Percentiles rank a stretch among this genome's conserved stretches.
Conservation (phyloP, 2,113 vertebrate species). For the Leucoraja erinaceus region DNA sequence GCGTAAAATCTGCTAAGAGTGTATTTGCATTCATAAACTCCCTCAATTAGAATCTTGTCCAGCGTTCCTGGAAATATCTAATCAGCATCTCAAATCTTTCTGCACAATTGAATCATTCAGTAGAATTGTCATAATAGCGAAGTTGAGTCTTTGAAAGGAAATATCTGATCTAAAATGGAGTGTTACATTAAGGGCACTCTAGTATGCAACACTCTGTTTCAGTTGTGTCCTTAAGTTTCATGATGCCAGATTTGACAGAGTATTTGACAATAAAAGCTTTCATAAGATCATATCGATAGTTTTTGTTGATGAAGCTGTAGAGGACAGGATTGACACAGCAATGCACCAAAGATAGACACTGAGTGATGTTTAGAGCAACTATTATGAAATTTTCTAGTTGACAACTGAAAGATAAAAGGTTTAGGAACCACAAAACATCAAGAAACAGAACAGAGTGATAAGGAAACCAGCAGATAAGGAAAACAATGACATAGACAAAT, state of each 20-base stretch:
- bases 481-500: conserved; percentile 76
- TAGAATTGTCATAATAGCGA: neutral
- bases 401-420: conserved; percentile 72
- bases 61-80: neutral
- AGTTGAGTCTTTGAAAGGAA: neutral
- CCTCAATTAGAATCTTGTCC: neutral
- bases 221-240: conserved; percentile 73
- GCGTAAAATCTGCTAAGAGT: neutral
- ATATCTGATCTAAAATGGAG: neutral
- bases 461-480: conserved; percentile 83
- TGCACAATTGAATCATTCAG: neutral
- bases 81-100: neutral
- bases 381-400: conserved; percentile 73
- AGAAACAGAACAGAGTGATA: conserved; percentile 71
- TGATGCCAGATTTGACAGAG: conserved; percentile 78
- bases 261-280: conserved; percentile 89
- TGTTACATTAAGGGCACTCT: conserved; percentile 45
- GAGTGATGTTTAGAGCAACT: conserved; percentile 69
- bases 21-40: neutral
- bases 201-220: conserved; percentile 75
- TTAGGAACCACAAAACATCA: conserved; percentile 70
- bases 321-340: conserved; percentile 83
- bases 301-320: conserved; percentile 79
- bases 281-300: conserved; percentile 82
- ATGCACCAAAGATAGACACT: conserved; percentile 79